phyloP scores from a whole-genome alignment of 2,888 invertebrate genomes.

The Oligia fasciuncula region DNA sequence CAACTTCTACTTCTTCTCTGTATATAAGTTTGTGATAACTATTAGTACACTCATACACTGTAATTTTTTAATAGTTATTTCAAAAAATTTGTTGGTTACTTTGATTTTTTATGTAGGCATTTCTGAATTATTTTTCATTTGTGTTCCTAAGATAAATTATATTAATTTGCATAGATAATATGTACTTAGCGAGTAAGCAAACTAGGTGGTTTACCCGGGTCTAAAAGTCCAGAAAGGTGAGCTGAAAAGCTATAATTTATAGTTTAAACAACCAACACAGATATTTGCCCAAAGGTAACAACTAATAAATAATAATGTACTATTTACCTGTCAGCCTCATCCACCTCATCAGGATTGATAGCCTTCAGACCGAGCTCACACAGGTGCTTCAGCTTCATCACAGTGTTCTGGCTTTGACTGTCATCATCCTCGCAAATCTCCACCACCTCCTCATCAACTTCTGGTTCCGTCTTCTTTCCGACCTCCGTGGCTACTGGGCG shows the following conservation, averaged over 20 bases:
- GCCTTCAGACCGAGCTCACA: constrained; percentile 89
- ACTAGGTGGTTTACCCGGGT: neutral
- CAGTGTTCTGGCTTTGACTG: constrained; percentile 83
- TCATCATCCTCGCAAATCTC: constrained; percentile 69
- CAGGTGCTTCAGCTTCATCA: constrained; percentile 90
- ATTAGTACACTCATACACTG: neutral
- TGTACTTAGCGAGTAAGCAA: neutral
- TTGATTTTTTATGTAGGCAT: neutral
- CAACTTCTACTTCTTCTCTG: constrained; percentile 30
- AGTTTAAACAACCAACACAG: neutral
- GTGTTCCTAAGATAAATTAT: neutral
- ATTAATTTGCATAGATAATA: neutral
- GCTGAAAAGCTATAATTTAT: neutral
- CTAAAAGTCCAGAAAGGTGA: neutral
- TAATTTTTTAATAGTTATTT: neutral
- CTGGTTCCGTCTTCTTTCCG: constrained; percentile 64
- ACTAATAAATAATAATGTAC: neutral
- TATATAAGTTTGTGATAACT: neutral
- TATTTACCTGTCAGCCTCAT: constrained; percentile 70
- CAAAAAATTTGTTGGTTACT: neutral
- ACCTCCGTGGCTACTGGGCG: constrained; percentile 62
- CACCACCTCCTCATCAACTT: constrained; percentile 64
- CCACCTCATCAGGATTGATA: constrained; percentile 78
- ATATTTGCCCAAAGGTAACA: neutral
- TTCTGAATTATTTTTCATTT: neutral